phyloP scores from a whole-genome alignment of 2,888 invertebrate species.

The Trachelus tabidus region DNA sequence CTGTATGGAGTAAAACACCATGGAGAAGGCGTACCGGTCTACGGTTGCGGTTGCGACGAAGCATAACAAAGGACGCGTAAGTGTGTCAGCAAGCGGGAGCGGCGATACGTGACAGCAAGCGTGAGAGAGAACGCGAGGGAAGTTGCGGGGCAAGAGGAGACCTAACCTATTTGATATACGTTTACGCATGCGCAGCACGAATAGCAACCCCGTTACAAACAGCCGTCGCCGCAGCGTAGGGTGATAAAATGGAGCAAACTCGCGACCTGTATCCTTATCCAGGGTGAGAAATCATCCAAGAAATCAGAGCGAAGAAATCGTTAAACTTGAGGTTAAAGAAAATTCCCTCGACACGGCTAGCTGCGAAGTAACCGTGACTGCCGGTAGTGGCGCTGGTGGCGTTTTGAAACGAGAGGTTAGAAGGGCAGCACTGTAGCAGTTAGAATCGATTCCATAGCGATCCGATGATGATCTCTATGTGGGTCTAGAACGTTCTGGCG shows the following conservation, averaged over 20 bases:
- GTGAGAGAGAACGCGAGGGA: neutral
- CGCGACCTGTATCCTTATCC: neutral
- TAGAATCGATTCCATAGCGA: neutral
- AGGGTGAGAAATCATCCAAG: neutral
- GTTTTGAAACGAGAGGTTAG: neutral
- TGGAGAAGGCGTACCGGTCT: neutral
- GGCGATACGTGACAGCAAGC: constrained; percentile 8
- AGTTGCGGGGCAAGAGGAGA: neutral
- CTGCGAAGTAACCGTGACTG: neutral
- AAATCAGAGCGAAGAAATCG: neutral
- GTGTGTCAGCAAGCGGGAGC: constrained; percentile 11
- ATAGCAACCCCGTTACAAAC: neutral
- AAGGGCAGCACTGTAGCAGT: neutral
- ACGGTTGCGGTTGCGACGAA: constrained; percentile 9
- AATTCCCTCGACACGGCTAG: neutral
- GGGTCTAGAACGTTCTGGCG: neutral
- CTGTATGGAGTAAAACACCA: neutral
- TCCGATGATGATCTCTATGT: neutral
- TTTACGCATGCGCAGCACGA: neutral
- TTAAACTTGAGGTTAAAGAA: neutral
- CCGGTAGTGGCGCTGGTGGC: neutral
- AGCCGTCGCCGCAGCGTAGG: neutral
- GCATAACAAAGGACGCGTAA: constrained; percentile 11
- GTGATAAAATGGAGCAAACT: neutral
- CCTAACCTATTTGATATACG: constrained; percentile 3